Conservation (phyloP, 2,113 vertebrate genomes). For the Rhipidura dahli region DNA sequence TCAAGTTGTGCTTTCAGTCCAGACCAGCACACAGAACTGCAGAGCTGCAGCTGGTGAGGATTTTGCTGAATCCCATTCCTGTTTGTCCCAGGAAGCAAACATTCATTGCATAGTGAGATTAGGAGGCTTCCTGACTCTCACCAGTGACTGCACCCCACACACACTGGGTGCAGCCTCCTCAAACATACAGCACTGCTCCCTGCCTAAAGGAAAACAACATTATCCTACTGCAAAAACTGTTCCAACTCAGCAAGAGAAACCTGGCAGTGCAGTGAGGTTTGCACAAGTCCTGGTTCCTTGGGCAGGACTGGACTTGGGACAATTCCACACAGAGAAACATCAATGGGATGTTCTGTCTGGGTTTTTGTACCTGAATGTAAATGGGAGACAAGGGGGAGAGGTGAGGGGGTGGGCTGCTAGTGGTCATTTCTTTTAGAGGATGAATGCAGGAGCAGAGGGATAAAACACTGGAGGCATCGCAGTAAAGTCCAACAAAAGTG, state of each 20-base stretch:
- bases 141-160: background rate
- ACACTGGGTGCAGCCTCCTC: background rate
- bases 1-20: conserved; percentile 28
- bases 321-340: background rate
- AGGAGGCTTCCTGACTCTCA: background rate
- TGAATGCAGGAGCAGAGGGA: background rate
- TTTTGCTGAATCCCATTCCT: background rate
- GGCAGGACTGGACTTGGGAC: background rate
- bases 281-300: background rate
- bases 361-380: background rate
- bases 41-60: background rate
- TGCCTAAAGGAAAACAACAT: background rate
- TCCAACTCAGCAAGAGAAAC: background rate
- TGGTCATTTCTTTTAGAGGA: background rate
- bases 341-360: background rate
- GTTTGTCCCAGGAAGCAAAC: background rate
- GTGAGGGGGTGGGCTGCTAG: background rate
- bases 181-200: background rate
- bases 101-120: background rate
- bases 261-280: background rate
- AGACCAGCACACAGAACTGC: background rate
- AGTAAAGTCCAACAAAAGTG: background rate
- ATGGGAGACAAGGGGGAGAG: background rate
- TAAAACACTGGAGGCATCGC: background rate
- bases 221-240: background rate